Evolutionary conservation across 2,113 vertebrate genomes (phyloP), one percentile per base, ranked within the genome.

Genomic region (Pavo muticus): DNA sequence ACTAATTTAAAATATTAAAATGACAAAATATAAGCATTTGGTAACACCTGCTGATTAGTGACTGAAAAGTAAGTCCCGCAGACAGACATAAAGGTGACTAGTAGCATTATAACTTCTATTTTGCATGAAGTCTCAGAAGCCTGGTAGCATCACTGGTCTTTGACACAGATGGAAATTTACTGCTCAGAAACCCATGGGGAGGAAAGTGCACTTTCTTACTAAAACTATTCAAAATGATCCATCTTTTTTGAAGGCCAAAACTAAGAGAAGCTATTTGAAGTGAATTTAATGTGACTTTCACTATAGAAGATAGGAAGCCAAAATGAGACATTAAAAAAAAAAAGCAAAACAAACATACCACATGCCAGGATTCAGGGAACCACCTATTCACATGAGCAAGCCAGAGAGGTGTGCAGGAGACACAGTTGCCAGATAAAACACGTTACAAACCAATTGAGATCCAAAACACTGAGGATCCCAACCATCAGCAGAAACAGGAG

Each of bases 341-440:
- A 18, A 91, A 83, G 47, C 88, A 56, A 21, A 37, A 47, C 9
- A 15, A 42, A n/a, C 48, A 47, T 44, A 65, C 56, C 83, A 60
- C 44, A 29, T 84, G 61, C 83, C 90, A 94, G 84, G 40, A 94
- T 72, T 94, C 88, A 91, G 44, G 88, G 88, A 90, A 95, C 82
- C 86, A 86, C 88, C 93, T 80, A 84, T 88, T 96, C 91, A 84
- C 91, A 30, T 48, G 84, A 54, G 50, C 61, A 95, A 83, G 74
- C 76, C 88, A 75, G 57, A 72, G 76, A 93, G 90, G 80, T 78
- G 73, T 84, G 54, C 88, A 90, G 40, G 37, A 83, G 88, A 72
- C 40, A 84, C 73, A 90, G 86, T 86, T 94, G 90, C 94, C 94
- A 87, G 88, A 93, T 84, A 90, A 95, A 93, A 95, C 82, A 93